Evolutionary conservation across 2,113 vertebrate genomes (phyloP).

Genomic region (Nestor notabilis): DNA sequence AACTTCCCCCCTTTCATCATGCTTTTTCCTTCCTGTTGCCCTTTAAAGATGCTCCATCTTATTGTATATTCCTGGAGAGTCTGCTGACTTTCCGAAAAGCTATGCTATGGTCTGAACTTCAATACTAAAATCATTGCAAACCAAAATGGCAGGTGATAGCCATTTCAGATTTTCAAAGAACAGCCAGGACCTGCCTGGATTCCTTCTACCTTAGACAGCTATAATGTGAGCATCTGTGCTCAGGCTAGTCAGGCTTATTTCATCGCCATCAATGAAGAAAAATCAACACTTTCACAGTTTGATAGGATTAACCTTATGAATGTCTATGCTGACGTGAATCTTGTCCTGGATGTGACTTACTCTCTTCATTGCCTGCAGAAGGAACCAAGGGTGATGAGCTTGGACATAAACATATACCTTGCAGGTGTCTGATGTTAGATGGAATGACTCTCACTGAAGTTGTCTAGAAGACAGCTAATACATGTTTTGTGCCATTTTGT

Average conservation of each 20-base stretch:
- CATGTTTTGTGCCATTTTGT: background rate
- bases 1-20: background rate
- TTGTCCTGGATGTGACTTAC: background rate
- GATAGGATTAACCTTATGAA: background rate
- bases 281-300: background rate
- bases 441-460: background rate
- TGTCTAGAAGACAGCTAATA: background rate
- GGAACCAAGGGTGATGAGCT: background rate
- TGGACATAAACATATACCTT: fast-evolving
- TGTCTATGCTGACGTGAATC: background rate
- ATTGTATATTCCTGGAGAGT: background rate
- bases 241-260: background rate
- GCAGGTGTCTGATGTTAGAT: background rate
- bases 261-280: background rate
- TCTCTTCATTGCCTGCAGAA: background rate
- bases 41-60: background rate
- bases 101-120: background rate
- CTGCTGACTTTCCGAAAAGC: background rate
- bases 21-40: background rate
- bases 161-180: background rate
- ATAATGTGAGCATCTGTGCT: background rate
- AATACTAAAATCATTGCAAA: background rate
- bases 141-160: background rate
- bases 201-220: background rate
- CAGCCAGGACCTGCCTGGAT: background rate